Base-by-base conservation (phyloP, 2,888 invertebrate species). In the Yponomeuta plumbellus region DNA sequence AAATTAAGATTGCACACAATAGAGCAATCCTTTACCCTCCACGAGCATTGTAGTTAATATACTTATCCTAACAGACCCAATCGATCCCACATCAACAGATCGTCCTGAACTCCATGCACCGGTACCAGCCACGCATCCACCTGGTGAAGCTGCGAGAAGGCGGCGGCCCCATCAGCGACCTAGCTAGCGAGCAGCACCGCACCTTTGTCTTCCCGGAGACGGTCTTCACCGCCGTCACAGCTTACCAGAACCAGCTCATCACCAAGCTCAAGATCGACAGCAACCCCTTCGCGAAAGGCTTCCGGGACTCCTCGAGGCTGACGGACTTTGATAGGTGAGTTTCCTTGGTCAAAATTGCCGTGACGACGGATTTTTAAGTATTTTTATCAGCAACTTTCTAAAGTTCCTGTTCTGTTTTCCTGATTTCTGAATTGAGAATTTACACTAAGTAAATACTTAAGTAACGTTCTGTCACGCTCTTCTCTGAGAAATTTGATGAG, bases 201-300 rank as follows among this genome's bases (percentile, higher is more conserved):
- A 98, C 98, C 68, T 99, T 96, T 90, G 95, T 98, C 74, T 99
- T 98, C 91, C 97, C 98, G 4, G 99, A 99, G 92, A 97, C 98
- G 1, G 97, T 98, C 75, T 99, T 99, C 93, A 99, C 99, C 62
- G 99, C 99, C 52, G 99, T 99, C 74, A 99, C 99, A 56, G 99
- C 99, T 52, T 99, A 99, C 92, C 99, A 99, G 91, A 99, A 99
- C 92, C 99, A 99, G 92, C 94, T 98, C 93, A 99, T 99, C 81
- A 99, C 99, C 66, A 99, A 98, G 87, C 92, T 99, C 84, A 99
- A 99, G 92, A 99, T 99, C 78, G 98, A 99, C 92, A 98, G 98
- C 83, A 99, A 99, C 86, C 99, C 99, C 66, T 99, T 99, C 84
- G 99, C 98, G 71, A 99, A 99, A 92, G 99, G 99, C 66, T 99